Evolutionary conservation across 2,888 invertebrate genomes (phyloP).

Genomic region (Phengaris arion): DNA sequence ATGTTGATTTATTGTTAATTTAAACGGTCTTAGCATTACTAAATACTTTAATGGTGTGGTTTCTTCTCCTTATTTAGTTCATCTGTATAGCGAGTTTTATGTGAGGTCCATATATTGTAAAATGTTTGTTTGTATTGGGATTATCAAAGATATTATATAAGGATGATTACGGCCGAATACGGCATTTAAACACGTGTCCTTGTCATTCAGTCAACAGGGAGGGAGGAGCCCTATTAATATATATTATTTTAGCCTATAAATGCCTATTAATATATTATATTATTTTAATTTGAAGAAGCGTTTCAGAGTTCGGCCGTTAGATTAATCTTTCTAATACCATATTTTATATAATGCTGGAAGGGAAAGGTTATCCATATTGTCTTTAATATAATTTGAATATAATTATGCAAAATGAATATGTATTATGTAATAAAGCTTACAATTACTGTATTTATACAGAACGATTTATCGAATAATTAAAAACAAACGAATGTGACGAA

Average conservation of each 20-base stretch:
- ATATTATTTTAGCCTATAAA: too few species aligned
- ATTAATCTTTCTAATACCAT: too few species aligned
- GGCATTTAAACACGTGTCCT: too few species aligned
- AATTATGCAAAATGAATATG: not conserved
- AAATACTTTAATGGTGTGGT: slow-evolving; percentile 17
- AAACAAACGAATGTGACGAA: not conserved
- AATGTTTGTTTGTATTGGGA: not conserved
- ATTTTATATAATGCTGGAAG: too few species aligned
- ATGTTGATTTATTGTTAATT: not conserved
- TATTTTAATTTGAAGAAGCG: too few species aligned
- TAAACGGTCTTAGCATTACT: slow-evolving; percentile 10
- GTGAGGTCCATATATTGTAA: not conserved
- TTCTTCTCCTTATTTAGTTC: not conserved
- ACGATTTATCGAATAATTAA: not conserved
- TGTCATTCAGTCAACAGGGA: too few species aligned
- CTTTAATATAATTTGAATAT: not conserved
- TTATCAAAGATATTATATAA: too few species aligned
- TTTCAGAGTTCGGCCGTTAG: too few species aligned
- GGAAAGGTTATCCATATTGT: not conserved
- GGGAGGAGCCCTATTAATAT: too few species aligned
- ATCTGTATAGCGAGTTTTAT: not conserved
- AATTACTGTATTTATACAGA: not conserved
- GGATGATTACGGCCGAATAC: too few species aligned
- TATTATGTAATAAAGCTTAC: not conserved
- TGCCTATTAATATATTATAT: too few species aligned